These are phyloP conservation scores for Anagrus nilaparvatae DNA, from an alignment of 1,140 invertebrate genomes.

Conservation along the genomic window DNA sequence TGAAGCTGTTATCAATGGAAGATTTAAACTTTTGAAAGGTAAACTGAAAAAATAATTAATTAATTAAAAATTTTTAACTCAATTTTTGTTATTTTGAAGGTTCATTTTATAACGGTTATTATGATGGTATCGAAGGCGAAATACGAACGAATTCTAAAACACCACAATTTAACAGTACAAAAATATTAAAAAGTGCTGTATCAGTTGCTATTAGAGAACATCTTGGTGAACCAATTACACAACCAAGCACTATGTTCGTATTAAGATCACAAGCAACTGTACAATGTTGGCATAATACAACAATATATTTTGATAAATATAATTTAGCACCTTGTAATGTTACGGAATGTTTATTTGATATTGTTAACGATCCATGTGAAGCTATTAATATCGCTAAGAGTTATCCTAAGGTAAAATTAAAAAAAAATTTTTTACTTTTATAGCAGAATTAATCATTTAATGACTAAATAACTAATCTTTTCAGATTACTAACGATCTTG, in stretches of 20 bases:
- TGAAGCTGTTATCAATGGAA: slow-evolving; percentile 36
- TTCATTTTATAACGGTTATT: slow-evolving; percentile 26
- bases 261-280: slow-evolving; percentile 35
- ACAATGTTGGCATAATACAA: slow-evolving; percentile 24
- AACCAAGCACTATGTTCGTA: slow-evolving; percentile 31
- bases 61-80: background rate
- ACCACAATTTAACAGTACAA: slow-evolving; percentile 28
- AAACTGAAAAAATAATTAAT: background rate
- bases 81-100: slow-evolving; percentile 17
- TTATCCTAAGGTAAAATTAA: slow-evolving; percentile 32
- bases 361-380: slow-evolving; percentile 58
- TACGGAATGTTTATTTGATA: slow-evolving; percentile 54
- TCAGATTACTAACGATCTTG: slow-evolving; percentile 34
- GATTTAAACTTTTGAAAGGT: slow-evolving; percentile 45
- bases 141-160: slow-evolving; percentile 22
- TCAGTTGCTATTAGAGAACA: slow-evolving; percentile 30
- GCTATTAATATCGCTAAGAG: slow-evolving; percentile 45
- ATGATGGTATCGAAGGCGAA: slow-evolving; percentile 32
- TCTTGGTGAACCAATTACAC: slow-evolving; percentile 35
- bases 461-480: background rate
- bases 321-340: slow-evolving; percentile 32
- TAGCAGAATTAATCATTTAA: background rate
- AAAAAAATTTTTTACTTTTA: no score
- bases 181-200: slow-evolving; percentile 28
- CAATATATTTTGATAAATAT: slow-evolving; percentile 16